phyloP scores from a whole-genome alignment of 2,113 vertebrate species.

The Campylorhamphus procurvoides region DNA sequence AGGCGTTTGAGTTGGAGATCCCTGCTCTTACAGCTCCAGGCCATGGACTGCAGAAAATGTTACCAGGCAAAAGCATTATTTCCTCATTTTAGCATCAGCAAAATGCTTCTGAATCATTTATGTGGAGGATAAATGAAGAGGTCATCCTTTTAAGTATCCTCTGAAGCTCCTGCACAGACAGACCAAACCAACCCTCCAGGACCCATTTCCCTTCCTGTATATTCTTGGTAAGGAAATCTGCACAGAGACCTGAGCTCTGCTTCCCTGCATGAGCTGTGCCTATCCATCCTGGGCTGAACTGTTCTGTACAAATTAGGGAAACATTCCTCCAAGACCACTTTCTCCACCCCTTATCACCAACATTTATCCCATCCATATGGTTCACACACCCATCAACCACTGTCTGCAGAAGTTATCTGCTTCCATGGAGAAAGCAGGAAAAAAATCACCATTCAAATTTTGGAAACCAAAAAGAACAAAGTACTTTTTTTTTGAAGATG shows the following conservation, averaged over 20 bases:
- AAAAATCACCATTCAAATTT: neutral
- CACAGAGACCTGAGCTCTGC: neutral
- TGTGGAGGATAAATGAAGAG: rapidly evolving
- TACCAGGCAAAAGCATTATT: neutral
- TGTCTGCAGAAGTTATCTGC: neutral
- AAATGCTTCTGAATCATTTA: neutral
- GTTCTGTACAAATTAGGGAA: neutral
- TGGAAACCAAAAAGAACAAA: neutral
- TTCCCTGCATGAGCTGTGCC: neutral
- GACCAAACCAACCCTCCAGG: neutral
- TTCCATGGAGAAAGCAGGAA: neutral
- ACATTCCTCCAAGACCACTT: neutral
- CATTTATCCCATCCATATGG: neutral
- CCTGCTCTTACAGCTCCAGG: neutral
- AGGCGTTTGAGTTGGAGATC: neutral
- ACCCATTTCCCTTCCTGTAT: neutral
- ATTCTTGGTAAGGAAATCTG: neutral
- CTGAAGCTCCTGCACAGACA: neutral
- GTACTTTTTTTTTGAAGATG: neutral
- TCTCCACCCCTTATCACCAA: neutral
- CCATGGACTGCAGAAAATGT: neutral
- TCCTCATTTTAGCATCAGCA: neutral
- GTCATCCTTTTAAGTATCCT: neutral
- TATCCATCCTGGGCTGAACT: neutral
- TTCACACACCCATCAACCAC: neutral